Base-by-base conservation (phyloP, 2,888 invertebrate species). In the Plusia festucae region DNA sequence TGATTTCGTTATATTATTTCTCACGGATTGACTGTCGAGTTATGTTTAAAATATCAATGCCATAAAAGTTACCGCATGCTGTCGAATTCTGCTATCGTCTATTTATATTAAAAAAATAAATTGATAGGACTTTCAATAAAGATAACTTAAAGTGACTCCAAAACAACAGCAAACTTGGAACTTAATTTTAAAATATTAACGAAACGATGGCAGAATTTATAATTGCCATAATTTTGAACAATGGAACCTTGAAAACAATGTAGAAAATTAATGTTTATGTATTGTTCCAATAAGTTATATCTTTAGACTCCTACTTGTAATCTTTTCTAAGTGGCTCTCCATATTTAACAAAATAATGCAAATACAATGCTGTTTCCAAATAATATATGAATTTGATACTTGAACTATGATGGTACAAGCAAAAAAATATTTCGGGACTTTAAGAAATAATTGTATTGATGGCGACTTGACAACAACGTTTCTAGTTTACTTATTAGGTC, bases 241-340 rank as follows among this genome's bases (percentile, higher is more conserved):
- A 49, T 20, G 20, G 46, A n/a, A n/a, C 40, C 20, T 20, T 20
- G 51, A 15, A 51, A 51, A n/a, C 51, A 20, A 51, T 20, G 34
- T 59, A 16, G 20, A 58, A 58, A 18, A 34, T 58, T 40, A n/a
- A 32, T 16, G 22, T 52, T 59, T 34, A 22, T 57, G 8, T n/a
- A 46, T 9, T 18, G 24, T 60, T 44, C 20, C 3, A 51, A 52
- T 52, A 70, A 59, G 76, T 64, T 51, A 53, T 18, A 56, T 56
- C 40, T 53, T 46, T 51, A 8, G 53, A 44, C 0, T 32, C 20
- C 54, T 20, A 34, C 59, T 69, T 58, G 54, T 11, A 18, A 64
- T n/a, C 70, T 64, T 40, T 11, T 40, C 8, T 34, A 56, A 64
- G 30, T 53, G 7, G 55, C 52, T 64, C 70, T 52, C 62, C 32